Base-by-base conservation (phyloP, 2,113 vertebrate genomes). In the Pteruthius melanotis region DNA sequence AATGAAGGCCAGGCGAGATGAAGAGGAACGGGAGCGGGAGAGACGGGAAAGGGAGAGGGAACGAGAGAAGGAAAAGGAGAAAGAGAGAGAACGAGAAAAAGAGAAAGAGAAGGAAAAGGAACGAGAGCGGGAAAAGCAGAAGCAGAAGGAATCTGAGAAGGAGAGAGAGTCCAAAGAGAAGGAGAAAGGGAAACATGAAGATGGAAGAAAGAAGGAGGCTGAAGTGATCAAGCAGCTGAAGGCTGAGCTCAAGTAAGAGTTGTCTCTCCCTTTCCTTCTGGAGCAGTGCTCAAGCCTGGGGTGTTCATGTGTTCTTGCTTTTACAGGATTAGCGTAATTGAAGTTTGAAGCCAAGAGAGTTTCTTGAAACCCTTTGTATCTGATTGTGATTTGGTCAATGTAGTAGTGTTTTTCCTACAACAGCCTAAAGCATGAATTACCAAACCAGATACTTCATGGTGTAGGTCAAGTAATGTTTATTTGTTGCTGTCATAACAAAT, bases 191-290 rank as follows among this genome's bases (percentile, higher is more conserved):
- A 98, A 98, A 44, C 97, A 98, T 47, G 98, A 98, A 56, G 98
- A 98, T 84, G 98, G 98, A 39, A 98, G 98, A 92, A 99, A 99
- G 82, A 98, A 98, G 84, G 98, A 98, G 42, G 98, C 98, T 40
- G 99, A 99, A 93, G 97, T 98, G 66, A 98, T 99, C 94, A 99
- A 99, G 95, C 99, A 99, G 28, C 91, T 99, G 94, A 99, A 99
- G 90, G 97, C 98, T 50, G 99, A 99, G 77, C 99, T 99, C n/a
- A 99, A 99, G 99, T 99, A 98, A 97, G 99, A 89, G 24, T 30
- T 56, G 15, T 65, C 23, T 19, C 5, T 84, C 11, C 7, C 3
- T 72, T 77, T 88, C 10, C 30, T 60, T 15, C 6, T 19, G 35
- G 24, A 72, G 7, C 71, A 35, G 52, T 31, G n/a, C 13, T 31